A percentile compares a stretch with the other conserved stretches of the same genome.
Evolutionary conservation across 2,113 vertebrate species (phyloP).

Genomic region (Syngnathus scovelli): DNA sequence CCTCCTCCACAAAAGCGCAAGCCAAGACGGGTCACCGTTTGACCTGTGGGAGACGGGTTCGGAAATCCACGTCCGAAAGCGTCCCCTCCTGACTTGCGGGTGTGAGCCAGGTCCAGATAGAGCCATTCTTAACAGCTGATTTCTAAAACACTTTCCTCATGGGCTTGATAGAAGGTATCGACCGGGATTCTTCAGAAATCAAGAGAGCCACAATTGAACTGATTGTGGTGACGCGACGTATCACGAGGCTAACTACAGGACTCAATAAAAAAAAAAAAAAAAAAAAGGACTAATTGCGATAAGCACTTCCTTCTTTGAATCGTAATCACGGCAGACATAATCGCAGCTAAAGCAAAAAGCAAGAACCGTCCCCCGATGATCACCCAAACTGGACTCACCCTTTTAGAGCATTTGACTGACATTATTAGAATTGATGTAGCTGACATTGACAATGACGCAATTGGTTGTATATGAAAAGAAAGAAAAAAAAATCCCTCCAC

Average conservation of each 20-base stretch:
- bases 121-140: background rate
- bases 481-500: background rate
- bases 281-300: slow-evolving; percentile 3
- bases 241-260: slow-evolving; percentile 5
- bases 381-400: background rate
- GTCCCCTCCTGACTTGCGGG: background rate
- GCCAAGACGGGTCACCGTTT: background rate
- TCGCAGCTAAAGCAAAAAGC: too few species aligned
- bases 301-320: slow-evolving; percentile 6
- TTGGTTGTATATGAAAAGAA: too few species aligned
- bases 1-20: slow-evolving; percentile 36
- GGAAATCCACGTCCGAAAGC: background rate
- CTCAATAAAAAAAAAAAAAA: slow-evolving; percentile 18
- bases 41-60: background rate
- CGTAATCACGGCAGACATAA: background rate
- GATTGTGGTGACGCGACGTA: slow-evolving; percentile 9
- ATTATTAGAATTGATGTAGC: too few species aligned
- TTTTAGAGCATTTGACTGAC: background rate
- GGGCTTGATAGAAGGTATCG: background rate
- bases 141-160: too few species aligned
- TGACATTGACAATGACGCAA: too few species aligned
- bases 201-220: slow-evolving; percentile 8
- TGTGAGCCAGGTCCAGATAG: background rate
- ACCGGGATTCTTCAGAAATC: background rate
- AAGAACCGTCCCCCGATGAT: background rate